phyloP scores from a whole-genome alignment of 2,113 vertebrate genomes.

The Engraulis encrasicolus region DNA sequence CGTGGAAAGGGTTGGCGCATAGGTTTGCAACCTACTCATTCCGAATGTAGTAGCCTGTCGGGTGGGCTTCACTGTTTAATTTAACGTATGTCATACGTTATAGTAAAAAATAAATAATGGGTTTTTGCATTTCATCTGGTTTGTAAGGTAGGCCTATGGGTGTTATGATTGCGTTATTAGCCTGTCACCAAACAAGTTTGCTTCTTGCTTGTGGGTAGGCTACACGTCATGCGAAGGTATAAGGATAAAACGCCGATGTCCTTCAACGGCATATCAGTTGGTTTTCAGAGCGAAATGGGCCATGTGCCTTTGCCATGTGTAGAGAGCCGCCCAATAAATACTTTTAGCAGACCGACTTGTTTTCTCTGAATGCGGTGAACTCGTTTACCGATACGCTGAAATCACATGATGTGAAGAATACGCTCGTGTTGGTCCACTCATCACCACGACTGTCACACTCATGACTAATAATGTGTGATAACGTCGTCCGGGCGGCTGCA shows the following conservation, averaged over 20 bases:
- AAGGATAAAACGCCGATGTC: background rate
- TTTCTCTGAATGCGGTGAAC: slow-evolving; percentile 6
- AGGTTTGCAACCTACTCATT: background rate
- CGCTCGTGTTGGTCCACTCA: background rate
- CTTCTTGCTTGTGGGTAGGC: background rate
- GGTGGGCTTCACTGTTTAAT: background rate
- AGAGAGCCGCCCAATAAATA: background rate
- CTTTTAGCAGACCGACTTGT: background rate
- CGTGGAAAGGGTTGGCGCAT: background rate
- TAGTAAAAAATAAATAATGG: background rate
- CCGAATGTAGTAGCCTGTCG: background rate
- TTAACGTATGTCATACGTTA: background rate
- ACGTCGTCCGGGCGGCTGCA: background rate
- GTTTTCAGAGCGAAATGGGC: background rate
- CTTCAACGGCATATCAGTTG: background rate
- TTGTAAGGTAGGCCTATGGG: background rate
- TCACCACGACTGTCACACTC: background rate
- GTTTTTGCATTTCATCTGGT: background rate
- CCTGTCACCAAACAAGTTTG: background rate
- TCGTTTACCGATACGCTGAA: background rate
- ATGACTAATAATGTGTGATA: background rate
- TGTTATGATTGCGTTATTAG: background rate
- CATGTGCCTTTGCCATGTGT: background rate
- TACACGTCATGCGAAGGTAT: background rate
- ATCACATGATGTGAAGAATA: slow-evolving; percentile 7